phyloP scores from a whole-genome alignment of 2,797 vertebrate species.

The Myotis myotis region DNA sequence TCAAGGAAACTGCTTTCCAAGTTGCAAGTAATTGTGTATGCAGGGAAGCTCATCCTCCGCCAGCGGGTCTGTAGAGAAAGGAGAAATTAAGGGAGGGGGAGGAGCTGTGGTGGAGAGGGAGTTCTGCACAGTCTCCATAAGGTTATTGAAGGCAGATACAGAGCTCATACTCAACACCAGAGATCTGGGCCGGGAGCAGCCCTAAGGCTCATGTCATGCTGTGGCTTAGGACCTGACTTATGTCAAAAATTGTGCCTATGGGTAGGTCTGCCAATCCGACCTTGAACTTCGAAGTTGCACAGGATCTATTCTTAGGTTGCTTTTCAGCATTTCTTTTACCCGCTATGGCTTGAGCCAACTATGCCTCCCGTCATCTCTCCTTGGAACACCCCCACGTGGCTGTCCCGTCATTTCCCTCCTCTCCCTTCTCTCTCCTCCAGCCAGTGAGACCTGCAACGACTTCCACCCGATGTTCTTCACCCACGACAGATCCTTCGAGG shows the following conservation, averaged over 20 bases:
- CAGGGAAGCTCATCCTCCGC: background rate
- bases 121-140: background rate
- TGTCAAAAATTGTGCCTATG: background rate
- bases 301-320: background rate
- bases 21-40: conserved; percentile 35
- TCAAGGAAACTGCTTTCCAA: conserved; percentile 30
- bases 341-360: background rate
- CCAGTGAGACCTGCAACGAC: conserved; percentile 98
- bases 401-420: background rate
- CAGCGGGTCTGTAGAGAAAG: background rate
- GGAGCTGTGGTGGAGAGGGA: background rate
- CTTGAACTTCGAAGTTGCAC: background rate
- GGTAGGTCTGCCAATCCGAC: background rate
- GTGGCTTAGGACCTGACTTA: background rate
- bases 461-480: conserved; percentile 99
- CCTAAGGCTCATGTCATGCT: background rate
- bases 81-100: background rate
- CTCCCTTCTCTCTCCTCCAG: conserved; percentile 83
- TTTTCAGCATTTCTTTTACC: background rate
- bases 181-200: background rate
- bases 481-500: conserved; percentile 95
- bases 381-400: background rate
- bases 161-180: background rate
- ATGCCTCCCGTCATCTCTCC: background rate
- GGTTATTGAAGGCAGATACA: background rate